Evolutionary conservation across 2,797 vertebrate genomes (phyloP).

Genomic region (Gorsachius magnificus): DNA sequence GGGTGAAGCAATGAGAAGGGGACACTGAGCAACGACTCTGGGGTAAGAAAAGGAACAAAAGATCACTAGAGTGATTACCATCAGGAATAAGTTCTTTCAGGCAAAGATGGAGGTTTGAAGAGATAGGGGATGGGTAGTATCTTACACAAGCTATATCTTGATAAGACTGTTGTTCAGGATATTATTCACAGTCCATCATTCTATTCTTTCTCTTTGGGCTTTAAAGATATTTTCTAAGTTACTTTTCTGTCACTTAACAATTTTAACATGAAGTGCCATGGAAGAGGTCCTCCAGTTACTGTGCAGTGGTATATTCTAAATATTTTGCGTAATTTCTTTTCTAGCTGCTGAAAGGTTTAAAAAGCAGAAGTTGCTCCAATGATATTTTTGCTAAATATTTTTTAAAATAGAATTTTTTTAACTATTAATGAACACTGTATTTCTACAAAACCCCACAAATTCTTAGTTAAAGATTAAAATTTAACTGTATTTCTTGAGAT

Average conservation of each 20-base stretch:
- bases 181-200: not conserved
- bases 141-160: not conserved
- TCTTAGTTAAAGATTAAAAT: not conserved
- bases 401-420: not conserved
- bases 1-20: not conserved
- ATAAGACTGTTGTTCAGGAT: not conserved
- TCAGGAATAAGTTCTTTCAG: not conserved
- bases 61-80: not conserved
- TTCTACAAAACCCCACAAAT: not conserved
- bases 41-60: not conserved
- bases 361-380: too few relatives aligned
- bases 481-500: not conserved
- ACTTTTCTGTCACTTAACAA: not conserved
- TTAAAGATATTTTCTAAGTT: not conserved
- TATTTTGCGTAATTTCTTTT: conserved; percentile 7
- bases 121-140: not conserved
- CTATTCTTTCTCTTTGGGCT: not conserved
- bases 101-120: not conserved
- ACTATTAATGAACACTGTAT: not conserved
- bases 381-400: too few relatives aligned
- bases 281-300: not conserved
- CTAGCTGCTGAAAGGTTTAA: not conserved
- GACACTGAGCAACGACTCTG: not conserved
- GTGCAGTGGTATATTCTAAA: not conserved
- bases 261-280: not conserved